Evolutionary conservation across 2,888 invertebrate genomes (phyloP), one percentile per base, ranked within the genome.

Genomic region (Cerceris ruficornis): DNA sequence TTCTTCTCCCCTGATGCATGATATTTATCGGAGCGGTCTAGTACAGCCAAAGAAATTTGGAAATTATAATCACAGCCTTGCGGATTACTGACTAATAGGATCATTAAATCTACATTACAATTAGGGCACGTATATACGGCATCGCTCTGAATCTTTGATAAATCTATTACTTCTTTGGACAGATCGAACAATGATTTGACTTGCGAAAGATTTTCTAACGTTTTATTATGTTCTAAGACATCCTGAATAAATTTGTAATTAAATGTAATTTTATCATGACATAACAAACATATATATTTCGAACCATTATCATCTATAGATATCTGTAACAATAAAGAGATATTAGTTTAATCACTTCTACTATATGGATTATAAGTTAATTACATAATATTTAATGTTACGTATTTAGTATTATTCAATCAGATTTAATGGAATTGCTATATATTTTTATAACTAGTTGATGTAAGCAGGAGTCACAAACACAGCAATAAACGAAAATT

Each of bases 51-150:
- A 41, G 84, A 79, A 28, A 86, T 84, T 75, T 86, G 80, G 59
- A 84, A 77, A 49, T 46, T 68, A 60, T 78, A 76, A 72, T 84
- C 82, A 66, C 75, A 71, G 66, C 61, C 78, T 42, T 74, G 71
- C 2, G 75, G 41, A 80, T 76, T 79, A 49, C n/a, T 84, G 4
- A 66, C 79, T 77, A 85, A 66, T 54, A 85, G 62, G 42, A 87
- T 85, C 67, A 82, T 82, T 78, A 87, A 71, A 75, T 73, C 79
- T 65, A 81, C 62, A 49, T 87, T 84, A 61, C 87, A 87, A 65
- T 86, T 87, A 13, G 87, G 87, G 62, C 87, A 87, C 11, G 75
- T 62, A 17, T 82, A 84, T 9, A 86, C 69, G 62, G 82, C 75
- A 8, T 85, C 84, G 9, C 11, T 77, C 28, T 72, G 61, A 52